Conservation (phyloP, 2,888 invertebrate species). For the Scaeva pyrastri region DNA sequence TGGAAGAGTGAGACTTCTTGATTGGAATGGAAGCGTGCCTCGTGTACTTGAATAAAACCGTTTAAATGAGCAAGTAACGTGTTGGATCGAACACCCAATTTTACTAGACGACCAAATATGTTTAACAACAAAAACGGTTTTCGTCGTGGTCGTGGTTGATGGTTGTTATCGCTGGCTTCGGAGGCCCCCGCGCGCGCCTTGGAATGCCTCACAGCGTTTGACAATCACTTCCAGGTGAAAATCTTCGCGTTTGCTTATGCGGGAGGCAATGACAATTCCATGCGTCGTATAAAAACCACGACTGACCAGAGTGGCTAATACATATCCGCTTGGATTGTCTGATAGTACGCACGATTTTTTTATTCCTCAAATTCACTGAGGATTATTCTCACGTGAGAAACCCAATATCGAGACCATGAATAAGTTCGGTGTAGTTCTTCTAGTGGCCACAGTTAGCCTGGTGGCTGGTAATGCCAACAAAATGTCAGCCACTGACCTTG, state of each 20-base stretch:
- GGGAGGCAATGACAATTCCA: conserved; percentile 81
- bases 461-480: conserved; percentile 72
- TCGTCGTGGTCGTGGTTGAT: neutral
- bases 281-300: conserved; percentile 83
- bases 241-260: conserved; percentile 57
- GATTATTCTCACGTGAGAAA: conserved; percentile 49
- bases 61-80: conserved; percentile 24
- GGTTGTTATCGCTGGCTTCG: neutral
- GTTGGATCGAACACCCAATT: conserved; percentile 67
- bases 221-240: conserved; percentile 75
- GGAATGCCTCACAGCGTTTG: conserved; percentile 67
- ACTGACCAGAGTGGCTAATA: conserved; percentile 80
- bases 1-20: conserved; percentile 58
- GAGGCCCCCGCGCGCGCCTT: conserved; percentile 50
- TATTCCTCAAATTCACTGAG: conserved; percentile 50
- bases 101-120: conserved; percentile 67
- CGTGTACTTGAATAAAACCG: conserved; percentile 27
- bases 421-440: conserved; percentile 78
- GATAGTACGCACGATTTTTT: conserved; percentile 78
- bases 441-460: conserved; percentile 77
- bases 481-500: conserved; percentile 87
- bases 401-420: conserved; percentile 77
- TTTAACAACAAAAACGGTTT: conserved; percentile 50
- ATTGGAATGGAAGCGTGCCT: conserved; percentile 18
- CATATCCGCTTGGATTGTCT: conserved; percentile 82